Conservation (phyloP, 2,113 vertebrate genomes). For the Dascyllus trimaculatus region DNA sequence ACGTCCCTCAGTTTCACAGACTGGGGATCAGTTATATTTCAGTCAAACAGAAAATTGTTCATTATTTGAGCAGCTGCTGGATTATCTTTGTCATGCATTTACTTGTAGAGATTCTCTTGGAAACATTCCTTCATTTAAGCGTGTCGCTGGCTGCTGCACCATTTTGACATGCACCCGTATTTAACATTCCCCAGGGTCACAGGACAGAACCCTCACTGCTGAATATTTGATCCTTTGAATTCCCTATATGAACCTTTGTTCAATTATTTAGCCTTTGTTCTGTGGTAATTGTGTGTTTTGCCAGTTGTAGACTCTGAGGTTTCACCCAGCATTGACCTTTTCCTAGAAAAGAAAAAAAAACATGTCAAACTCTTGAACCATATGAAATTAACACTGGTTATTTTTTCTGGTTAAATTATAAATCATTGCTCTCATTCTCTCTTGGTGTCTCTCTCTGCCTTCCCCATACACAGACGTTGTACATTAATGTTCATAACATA, state of each 20-base stretch:
- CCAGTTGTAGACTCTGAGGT: not conserved
- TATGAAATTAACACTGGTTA: constrained; percentile 28
- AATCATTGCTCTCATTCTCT: not conserved
- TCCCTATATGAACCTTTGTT: not conserved
- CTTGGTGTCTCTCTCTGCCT: not conserved
- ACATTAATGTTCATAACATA: constrained; percentile 28
- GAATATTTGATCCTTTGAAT: constrained; percentile 51
- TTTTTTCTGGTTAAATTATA: constrained; percentile 42
- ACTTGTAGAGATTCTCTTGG: not conserved
- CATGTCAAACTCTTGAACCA: constrained; percentile 7
- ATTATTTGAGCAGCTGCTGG: not conserved
- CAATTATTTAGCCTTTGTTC: constrained; percentile 35
- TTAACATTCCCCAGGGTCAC: not conserved
- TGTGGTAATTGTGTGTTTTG: not conserved
- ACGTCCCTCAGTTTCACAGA: too few species aligned
- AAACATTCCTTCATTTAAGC: not conserved
- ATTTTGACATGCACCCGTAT: not conserved
- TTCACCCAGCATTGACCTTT: constrained; percentile 36
- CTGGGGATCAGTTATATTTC: not conserved
- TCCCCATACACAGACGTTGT: not conserved
- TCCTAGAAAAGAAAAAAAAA: constrained; percentile 6
- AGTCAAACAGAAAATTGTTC: not conserved
- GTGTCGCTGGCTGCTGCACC: not conserved
- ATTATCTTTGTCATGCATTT: not conserved
- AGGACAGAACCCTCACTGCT: constrained; percentile 6